Base-by-base conservation (phyloP, 2,113 vertebrate species). In the Tychaedon coryphoeus region DNA sequence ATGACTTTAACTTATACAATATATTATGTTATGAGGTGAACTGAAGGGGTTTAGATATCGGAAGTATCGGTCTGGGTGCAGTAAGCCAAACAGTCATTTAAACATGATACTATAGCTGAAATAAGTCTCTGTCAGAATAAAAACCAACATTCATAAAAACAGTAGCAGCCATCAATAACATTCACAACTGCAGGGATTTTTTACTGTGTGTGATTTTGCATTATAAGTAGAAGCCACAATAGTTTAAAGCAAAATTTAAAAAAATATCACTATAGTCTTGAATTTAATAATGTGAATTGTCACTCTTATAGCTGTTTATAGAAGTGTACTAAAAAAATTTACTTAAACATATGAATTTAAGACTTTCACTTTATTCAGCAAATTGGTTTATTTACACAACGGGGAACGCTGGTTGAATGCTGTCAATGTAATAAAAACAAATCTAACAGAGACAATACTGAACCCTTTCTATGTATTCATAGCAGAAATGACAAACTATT, bases 301-400 rank as follows among this genome's bases (percentile, higher is more conserved):
- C 95, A 95, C 74, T 96, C 83, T 97, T 77, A 92, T 75, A 97
- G 89, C 93, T 81, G 94, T 95, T 97, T 92, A 97, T 93, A 96
- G 88, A 97, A 97, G 91, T 96, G 94, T 90, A 93, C 97, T 95
- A 97, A 98, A 98, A 97, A 98, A 98, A 98, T 97, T 97, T 98
- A 94, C 98, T 98, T 98, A 97, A 97, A 97, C 98, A 97, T 97
- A 98, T 80, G 97, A 98, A 98, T 98, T 98, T 98, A 98, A 98
- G 98, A 98, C 97, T 98, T 98, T 62, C 91, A 98, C 97, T 98
- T 98, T 98, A 98, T 98, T 98, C 98, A 96, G 98, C 98, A 98
- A 98, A 98, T 98, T 97, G 95, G 93, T 98, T 97, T 98, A 98
- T 98, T 98, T 98, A 98, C 98, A 98, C 97, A 98, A 96, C 90